A percentile compares a stretch with the other conserved stretches of the same genome.
These are phyloP conservation scores for Tapirus terrestris DNA, from an alignment of 2,113 vertebrate species.

Conservation along the genomic window DNA sequence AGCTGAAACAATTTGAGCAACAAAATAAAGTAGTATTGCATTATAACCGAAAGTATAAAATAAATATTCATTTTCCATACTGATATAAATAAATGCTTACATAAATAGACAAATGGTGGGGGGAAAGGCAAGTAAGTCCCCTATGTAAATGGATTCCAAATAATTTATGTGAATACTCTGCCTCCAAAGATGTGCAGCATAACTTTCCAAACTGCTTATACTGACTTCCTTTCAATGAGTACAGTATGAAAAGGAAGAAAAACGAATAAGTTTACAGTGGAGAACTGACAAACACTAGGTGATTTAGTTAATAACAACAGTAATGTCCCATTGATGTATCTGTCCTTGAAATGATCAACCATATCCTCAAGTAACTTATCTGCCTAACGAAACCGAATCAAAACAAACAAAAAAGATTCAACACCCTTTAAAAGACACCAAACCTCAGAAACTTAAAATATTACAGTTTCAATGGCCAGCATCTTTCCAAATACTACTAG, in stretches of 20 bases:
- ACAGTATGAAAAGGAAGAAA: background rate
- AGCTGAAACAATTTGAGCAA: background rate
- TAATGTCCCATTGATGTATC: too few species aligned
- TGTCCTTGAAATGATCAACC: background rate
- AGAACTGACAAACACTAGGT: background rate
- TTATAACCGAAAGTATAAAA: background rate
- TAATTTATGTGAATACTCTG: too few species aligned
- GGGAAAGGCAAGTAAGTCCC: background rate
- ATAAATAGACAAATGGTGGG: background rate
- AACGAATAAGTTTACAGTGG: background rate
- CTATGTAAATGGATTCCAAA: background rate
- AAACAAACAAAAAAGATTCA: background rate
- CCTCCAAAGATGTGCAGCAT: background rate
- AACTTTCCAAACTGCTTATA: background rate
- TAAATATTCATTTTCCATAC: background rate
- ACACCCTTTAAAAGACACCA: background rate
- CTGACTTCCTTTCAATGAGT: background rate
- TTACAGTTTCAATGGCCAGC: background rate
- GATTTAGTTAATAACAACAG: background rate
- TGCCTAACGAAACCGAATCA: background rate
- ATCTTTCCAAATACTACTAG: background rate
- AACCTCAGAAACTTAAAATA: background rate
- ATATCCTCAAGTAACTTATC: background rate
- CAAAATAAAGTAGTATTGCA: background rate
- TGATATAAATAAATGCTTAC: background rate